Evolutionary conservation across 2,888 invertebrate genomes (phyloP), one percentile per base, ranked within the genome.

Genomic region (Calliopum simillimum): DNA sequence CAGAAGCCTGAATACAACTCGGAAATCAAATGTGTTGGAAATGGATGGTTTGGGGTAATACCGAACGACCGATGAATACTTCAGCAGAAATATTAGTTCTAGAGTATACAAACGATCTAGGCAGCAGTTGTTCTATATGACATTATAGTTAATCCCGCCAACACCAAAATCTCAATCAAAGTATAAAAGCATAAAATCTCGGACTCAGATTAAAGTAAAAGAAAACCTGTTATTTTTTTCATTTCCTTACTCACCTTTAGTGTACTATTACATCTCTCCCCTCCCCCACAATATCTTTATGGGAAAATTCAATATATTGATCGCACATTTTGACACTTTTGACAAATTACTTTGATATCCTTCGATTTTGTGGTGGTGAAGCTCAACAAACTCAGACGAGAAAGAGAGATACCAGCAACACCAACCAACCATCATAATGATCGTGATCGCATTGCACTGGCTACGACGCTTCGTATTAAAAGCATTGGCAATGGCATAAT

Each of bases 321-420:
- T 74, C 75, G 74, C 73, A 33, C 33, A 77, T 80, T 80, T 80
- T 79, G 80, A 81, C 80, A 81, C 78, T 78, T 81, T 81, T 81
- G 80, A 81, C 81, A 81, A 81, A 81, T 81, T 81, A 79, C 79
- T 79, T 81, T 81, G 79, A 79, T 80, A 79, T 77, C 79, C 79
- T 75, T 78, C 63, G 70, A 73, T 73, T 74, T 69, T 75, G 69
- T 66, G 43, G 69, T 66, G 43, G 70, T 64, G 69, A 69, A 72
- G 69, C 55, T 68, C 70, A 69, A 61, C 21, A n/a, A n/a, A n/a
- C 46, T 61, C 61, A n/a, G 23, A 13, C 25, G 47, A 46, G 66
- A 46, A 46, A 33, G 46, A 65, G 49, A 51, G 67, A 4, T 33
- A 58, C 62, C 56, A 69, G 19, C 55, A 41, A 55, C 33, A 43